phyloP scores from a whole-genome alignment of 2,888 invertebrate genomes.

The Ditula angustiorana region DNA sequence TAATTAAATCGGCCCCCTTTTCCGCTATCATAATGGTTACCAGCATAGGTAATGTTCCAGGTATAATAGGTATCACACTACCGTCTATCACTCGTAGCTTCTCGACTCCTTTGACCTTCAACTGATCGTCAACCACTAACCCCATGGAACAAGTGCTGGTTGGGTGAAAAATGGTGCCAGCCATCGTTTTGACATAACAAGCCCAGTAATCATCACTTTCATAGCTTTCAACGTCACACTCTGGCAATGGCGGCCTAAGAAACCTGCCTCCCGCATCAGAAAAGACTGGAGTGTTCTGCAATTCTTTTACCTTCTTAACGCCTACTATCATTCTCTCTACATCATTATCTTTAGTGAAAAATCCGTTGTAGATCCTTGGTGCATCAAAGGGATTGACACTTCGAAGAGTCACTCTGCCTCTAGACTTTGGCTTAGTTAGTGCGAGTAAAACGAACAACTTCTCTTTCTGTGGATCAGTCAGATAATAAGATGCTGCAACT shows the following conservation, averaged over 20 bases:
- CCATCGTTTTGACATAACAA: slow-evolving; percentile 23
- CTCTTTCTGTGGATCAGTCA: slow-evolving; percentile 15
- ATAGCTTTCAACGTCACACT: slow-evolving; percentile 16
- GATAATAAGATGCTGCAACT: not conserved
- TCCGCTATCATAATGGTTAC: slow-evolving; percentile 29
- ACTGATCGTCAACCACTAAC: slow-evolving; percentile 8
- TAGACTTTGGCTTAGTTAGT: slow-evolving; percentile 12
- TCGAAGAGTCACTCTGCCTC: slow-evolving; percentile 18
- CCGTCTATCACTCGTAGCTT: slow-evolving; percentile 33
- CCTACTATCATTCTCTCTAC: slow-evolving; percentile 62
- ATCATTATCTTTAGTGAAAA: slow-evolving; percentile 80
- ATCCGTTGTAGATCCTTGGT: slow-evolving; percentile 85
- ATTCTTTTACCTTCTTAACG: slow-evolving; percentile 45
- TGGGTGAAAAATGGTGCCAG: slow-evolving; percentile 10
- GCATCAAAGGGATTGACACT: slow-evolving; percentile 41
- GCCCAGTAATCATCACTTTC: slow-evolving; percentile 26
- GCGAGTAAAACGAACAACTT: not conserved
- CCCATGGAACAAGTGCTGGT: slow-evolving; percentile 31
- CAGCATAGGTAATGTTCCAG: not conserved
- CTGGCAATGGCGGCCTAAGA: slow-evolving; percentile 6
- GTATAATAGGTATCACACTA: slow-evolving; percentile 26
- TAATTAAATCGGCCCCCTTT: slow-evolving; percentile 28
- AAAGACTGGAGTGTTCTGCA: slow-evolving; percentile 21
- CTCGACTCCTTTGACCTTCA: slow-evolving; percentile 19
- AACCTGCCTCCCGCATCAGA: not conserved